Base-by-base conservation (phyloP, 2,797 vertebrate genomes). In the Acropternis orthonyx region DNA sequence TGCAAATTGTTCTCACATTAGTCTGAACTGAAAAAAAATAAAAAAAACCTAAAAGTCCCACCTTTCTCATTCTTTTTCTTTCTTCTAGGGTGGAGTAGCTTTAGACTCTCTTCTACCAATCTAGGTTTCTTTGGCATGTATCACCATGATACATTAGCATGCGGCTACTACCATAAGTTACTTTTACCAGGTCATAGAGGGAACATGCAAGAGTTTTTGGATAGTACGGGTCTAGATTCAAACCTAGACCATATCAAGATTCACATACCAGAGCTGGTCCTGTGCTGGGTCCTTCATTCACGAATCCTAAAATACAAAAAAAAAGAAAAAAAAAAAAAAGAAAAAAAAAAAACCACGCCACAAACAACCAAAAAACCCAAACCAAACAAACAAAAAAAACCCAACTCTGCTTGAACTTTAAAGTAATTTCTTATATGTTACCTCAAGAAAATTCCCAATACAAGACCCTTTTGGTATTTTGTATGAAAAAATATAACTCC, bases 71-170 rank as follows among this genome's bases (percentile, higher is more conserved):
- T 52, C 6, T 51, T 61, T 36, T 49, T 43, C 9, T 59, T 43
- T 74, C 21, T 80, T 48, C 9, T 30, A 27, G 23, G 21, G 4
- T 3, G 41, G 21, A 41, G 23, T 13, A 34, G 8, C 4, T 87
- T 75, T 49, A 82, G 23, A 19, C 6, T n/a, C 2, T 41, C 21
- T 30, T 21, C 37, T 62, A 36, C 7, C 24, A 69, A 7, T 4
- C 2, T 14, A 7, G 11, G 4, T 43, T 89, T 85, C 46, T 76
- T 48, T 78, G 30, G 11, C 15, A 19, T 19, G 17, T 17, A 23
- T 6, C 1, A 37, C 28, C 24, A n/a, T 24, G 10, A 11, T 30
- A 20, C 5, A 2, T 13, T 5, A 54, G 8, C 5, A 6, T 1
- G 0, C 22, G 49, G 9, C 6, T 49, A 24, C 14, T 30, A 36